A percentile compares a stretch with the other conserved stretches of the same genome.
Conservation (phyloP, 2,113 vertebrate genomes). For the Stercorarius parasiticus region DNA sequence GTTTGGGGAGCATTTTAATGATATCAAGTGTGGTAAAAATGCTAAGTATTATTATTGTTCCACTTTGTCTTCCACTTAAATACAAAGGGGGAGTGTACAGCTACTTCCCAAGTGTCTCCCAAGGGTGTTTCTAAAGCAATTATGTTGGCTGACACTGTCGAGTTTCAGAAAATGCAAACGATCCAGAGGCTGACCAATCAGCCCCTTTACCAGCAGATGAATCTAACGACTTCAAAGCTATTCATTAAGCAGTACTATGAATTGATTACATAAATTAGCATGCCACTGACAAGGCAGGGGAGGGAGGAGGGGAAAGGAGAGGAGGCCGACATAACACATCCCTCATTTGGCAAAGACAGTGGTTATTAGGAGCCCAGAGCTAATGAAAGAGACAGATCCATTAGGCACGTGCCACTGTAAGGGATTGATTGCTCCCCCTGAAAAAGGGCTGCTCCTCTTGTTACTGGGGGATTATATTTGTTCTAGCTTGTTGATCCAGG, state of each 20-base stretch:
- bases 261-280: slow-evolving; percentile 67
- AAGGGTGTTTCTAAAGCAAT: slow-evolving; percentile 56
- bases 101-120: slow-evolving; percentile 57
- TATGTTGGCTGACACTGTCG: not conserved
- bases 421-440: not conserved
- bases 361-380: slow-evolving; percentile 46
- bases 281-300: slow-evolving; percentile 48
- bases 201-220: slow-evolving; percentile 22
- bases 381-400: slow-evolving; percentile 49
- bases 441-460: not conserved
- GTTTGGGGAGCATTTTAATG: not conserved
- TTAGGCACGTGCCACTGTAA: not conserved
- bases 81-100: not conserved
- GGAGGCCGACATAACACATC: not conserved
- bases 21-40: slow-evolving; percentile 25
- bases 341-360: slow-evolving; percentile 35
- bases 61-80: slow-evolving; percentile 52
- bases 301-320: slow-evolving; percentile 19
- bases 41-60: slow-evolving; percentile 58
- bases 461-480: not conserved
- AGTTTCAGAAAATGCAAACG: slow-evolving; percentile 34
- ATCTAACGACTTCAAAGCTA: slow-evolving; percentile 53
- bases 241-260: slow-evolving; percentile 55
- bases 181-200: slow-evolving; percentile 51
- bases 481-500: slow-evolving; percentile 12